A percentile compares a stretch with the other conserved stretches of the same genome.
Conservation (phyloP, 2,797 vertebrate species). For the Argyrosomus regius region DNA sequence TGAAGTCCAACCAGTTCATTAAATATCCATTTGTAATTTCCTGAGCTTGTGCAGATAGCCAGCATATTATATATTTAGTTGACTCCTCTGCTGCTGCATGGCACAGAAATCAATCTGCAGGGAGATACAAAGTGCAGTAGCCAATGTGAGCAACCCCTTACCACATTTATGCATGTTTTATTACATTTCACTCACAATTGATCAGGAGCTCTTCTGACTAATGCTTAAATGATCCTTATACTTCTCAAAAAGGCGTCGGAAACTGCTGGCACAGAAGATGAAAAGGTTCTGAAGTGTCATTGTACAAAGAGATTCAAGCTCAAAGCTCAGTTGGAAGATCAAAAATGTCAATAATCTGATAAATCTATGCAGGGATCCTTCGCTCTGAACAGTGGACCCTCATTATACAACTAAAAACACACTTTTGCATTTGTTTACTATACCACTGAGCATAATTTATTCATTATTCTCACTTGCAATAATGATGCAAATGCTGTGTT, state of each 20-base stretch:
- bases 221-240: constrained; percentile 38
- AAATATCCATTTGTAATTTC: constrained; percentile 79
- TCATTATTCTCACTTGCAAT: constrained; percentile 42
- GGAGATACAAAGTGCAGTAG: constrained; percentile 36
- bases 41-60: constrained; percentile 67
- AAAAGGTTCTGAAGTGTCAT: constrained; percentile 54
- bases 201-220: constrained; percentile 61
- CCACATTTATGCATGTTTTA: constrained; percentile 58
- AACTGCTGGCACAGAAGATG: constrained; percentile 29
- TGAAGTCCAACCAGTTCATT: constrained; percentile 70
- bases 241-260: constrained; percentile 48
- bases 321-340: constrained; percentile 53
- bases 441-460: constrained; percentile 36
- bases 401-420: constrained; percentile 29
- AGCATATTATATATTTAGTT: constrained; percentile 73
- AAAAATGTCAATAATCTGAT: constrained; percentile 47
- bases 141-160: constrained; percentile 24
- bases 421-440: constrained; percentile 35
- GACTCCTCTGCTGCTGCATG: constrained; percentile 34
- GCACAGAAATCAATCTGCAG: constrained; percentile 63
- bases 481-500: constrained; percentile 45
- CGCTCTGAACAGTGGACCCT: constrained; percentile 13
- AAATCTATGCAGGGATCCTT: constrained; percentile 33
- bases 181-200: constrained; percentile 44
- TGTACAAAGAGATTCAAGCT: constrained; percentile 48